Conservation (phyloP, 1,140 invertebrate genomes). For the Zaprionus capensis region DNA sequence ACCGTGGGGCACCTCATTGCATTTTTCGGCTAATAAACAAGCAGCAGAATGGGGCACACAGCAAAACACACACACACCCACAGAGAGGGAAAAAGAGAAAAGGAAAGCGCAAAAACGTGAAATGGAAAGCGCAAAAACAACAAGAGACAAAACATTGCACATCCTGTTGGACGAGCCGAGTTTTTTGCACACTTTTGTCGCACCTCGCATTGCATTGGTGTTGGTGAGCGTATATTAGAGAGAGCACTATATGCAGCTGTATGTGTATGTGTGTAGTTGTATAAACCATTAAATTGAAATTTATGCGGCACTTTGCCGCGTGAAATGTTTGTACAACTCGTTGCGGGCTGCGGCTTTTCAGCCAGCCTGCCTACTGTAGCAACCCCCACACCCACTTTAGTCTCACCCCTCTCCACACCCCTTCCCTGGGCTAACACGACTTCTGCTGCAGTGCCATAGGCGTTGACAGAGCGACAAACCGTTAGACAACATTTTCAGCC, state of each 20-base stretch:
- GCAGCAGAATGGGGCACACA: slow-evolving; percentile 43
- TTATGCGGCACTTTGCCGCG: slow-evolving; percentile 82
- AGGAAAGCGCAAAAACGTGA: slow-evolving; percentile 52
- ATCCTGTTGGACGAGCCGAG: slow-evolving; percentile 53
- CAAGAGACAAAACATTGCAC: slow-evolving; percentile 47
- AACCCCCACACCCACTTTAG: background rate
- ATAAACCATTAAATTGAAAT: slow-evolving; percentile 80
- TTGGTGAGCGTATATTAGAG: slow-evolving; percentile 23
- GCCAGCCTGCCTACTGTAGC: slow-evolving; percentile 20
- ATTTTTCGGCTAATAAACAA: slow-evolving; percentile 55
- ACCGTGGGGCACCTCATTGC: slow-evolving; percentile 63
- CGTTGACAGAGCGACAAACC: slow-evolving; percentile 79
- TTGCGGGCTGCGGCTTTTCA: slow-evolving; percentile 74
- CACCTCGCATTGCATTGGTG: slow-evolving; percentile 31
- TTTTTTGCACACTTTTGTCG: slow-evolving; percentile 48
- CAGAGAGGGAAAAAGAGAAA: slow-evolving; percentile 18
- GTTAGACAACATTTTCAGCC: slow-evolving; percentile 67
- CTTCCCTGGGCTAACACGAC: slow-evolving; percentile 3
- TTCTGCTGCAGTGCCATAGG: slow-evolving; percentile 50
- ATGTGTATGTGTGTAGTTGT: slow-evolving; percentile 45
- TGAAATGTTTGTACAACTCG: slow-evolving; percentile 82
- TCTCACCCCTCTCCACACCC: background rate
- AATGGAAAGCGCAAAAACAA: slow-evolving; percentile 58
- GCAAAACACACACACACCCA: slow-evolving; percentile 40
- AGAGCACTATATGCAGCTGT: background rate